Evolutionary conservation across 2,797 vertebrate species (phyloP), one percentile per base, ranked within the genome.

Genomic region (Bradypus variegatus): DNA sequence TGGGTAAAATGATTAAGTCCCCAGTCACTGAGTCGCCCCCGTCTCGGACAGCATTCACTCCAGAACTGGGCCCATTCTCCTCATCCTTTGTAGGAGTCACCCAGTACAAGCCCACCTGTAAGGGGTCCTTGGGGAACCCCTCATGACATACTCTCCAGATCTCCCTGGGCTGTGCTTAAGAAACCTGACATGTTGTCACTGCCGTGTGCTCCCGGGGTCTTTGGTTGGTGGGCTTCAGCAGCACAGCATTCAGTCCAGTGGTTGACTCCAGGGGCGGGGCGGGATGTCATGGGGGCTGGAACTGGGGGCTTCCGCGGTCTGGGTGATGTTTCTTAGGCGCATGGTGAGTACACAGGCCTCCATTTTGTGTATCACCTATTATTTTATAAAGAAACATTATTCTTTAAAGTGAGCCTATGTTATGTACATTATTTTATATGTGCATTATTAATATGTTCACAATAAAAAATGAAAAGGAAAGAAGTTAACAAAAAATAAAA

Each of bases 61-160:
- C 41, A 13, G 58, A 6, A 9, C 27, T 8, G 25, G 29, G 18
- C 82, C 4, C 2, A 0, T 70, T 33, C 33, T 38, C 45, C 29
- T 23, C 6, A 50, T 2, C 25, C 29, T 14, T 29, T 12, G 76
- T 41, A 7, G 14, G 41, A n/a, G 11, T 25, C 60, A 13, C 21
- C 16, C 9, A 13, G 23, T 16, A 15, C 31, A 23, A 65, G 50
- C 16, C 65, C 21, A 8, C 25, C 21, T 8, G 13, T 7, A 4
- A 27, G 15, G 12, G 7, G 7, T 48, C 55, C 77, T 41, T 21
- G 13, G 21, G 10, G 8, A 0, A 1, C 29, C 41, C 53, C 25
- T 1, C 1, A 27, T 1, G 5, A 62, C 18, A 2, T 15, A 13
- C 2, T 2, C 3, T 11, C 0, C 2, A 4, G 38, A 19, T 13